Evolutionary conservation across 2,797 vertebrate genomes (phyloP).

Genomic region (Cyprinodon diabolis): DNA sequence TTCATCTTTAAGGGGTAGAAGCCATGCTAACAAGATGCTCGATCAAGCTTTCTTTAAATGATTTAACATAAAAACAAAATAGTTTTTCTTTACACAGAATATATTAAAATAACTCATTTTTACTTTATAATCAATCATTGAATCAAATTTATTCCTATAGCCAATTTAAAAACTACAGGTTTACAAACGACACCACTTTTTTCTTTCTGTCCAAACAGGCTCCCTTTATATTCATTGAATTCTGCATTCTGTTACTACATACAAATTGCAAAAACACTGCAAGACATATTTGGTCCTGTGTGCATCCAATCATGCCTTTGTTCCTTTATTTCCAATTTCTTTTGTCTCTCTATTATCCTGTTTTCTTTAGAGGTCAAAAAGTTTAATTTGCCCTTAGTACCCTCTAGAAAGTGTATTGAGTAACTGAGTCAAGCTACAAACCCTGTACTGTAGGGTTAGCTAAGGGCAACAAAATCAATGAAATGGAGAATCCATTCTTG

Average conservation of each 20-base stretch:
- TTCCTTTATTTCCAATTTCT: slow-evolving; percentile 43
- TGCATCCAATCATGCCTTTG: slow-evolving; percentile 44
- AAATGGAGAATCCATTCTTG: slow-evolving; percentile 19
- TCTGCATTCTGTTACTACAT: not conserved
- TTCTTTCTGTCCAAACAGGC: not conserved
- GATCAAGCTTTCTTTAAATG: not conserved
- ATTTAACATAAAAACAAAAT: not conserved
- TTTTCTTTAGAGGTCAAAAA: slow-evolving; percentile 37
- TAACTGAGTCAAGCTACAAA: slow-evolving; percentile 35
- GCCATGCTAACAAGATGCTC: not conserved
- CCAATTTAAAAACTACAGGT: no score
- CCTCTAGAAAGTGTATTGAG: slow-evolving; percentile 59
- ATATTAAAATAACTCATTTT: not conserved
- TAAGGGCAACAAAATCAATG: slow-evolving; percentile 35
- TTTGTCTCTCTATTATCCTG: slow-evolving; percentile 66
- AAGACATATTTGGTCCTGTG: slow-evolving; percentile 21
- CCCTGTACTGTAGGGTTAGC: slow-evolving; percentile 22
- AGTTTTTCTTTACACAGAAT: not conserved
- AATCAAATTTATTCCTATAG: no score
- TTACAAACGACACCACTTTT: not conserved
- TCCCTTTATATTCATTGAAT: not conserved
- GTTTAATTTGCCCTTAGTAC: slow-evolving; percentile 63
- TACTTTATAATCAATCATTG: not conserved
- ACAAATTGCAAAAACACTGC: slow-evolving; percentile 41
- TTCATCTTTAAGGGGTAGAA: no score